These are phyloP conservation scores for Drosophila colorata DNA, from an alignment of 2,888 invertebrate species.

Conservation along the genomic window DNA sequence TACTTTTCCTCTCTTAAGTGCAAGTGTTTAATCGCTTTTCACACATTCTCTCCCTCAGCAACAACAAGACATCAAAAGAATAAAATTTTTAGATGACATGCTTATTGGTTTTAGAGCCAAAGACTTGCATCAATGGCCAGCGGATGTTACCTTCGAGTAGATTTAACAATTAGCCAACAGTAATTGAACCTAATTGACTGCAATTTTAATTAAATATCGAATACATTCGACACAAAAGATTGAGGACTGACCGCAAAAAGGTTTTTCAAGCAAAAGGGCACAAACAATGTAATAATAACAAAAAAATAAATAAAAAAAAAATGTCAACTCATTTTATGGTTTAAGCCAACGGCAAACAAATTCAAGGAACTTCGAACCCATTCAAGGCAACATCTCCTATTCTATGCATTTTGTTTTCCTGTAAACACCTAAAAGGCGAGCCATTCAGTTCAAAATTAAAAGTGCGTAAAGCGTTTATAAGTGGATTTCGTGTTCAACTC, in stretches of 20 bases:
- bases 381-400: constrained; percentile 28
- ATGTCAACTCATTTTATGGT: constrained; percentile 73
- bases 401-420: neutral
- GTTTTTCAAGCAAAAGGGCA: constrained; percentile 20
- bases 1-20: too few species aligned
- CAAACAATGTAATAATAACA: constrained; percentile 3
- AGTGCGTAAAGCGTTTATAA: constrained; percentile 59
- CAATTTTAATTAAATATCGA: constrained; percentile 49
- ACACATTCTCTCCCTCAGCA: too few species aligned
- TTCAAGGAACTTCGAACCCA: constrained; percentile 62
- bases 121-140: neutral
- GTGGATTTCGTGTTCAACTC: constrained; percentile 41
- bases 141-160: constrained; percentile 36
- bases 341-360: constrained; percentile 34
- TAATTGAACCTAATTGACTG: constrained; percentile 22
- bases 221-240: constrained; percentile 29
- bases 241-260: constrained; percentile 49
- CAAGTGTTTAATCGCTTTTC: neutral
- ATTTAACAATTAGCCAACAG: constrained; percentile 32
- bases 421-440: constrained; percentile 21
- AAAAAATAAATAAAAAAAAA: constrained; percentile 27
- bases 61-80: neutral
- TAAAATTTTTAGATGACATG: neutral
- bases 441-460: constrained; percentile 59
- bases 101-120: constrained; percentile 6